Conservation (phyloP, 1,140 invertebrate genomes). For the Proctacanthus coquilletti region DNA sequence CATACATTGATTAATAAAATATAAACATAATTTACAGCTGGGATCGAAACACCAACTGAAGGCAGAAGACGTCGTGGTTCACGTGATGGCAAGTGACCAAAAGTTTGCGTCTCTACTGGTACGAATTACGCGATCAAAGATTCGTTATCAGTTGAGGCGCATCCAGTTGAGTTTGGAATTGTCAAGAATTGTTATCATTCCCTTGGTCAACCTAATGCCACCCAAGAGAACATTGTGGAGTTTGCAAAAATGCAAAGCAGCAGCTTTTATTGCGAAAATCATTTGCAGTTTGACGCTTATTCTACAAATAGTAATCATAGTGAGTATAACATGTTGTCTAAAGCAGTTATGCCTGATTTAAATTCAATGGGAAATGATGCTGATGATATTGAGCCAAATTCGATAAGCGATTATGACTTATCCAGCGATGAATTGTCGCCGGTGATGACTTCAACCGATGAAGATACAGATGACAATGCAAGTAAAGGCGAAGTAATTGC, state of each 20-base stretch:
- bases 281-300: too few relatives aligned
- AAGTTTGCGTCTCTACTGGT: not conserved
- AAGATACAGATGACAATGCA: not conserved
- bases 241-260: not conserved
- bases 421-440: not conserved
- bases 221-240: not conserved
- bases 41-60: not conserved
- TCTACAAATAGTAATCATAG: too few relatives aligned
- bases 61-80: slow-evolving; percentile 23
- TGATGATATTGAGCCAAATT: not conserved
- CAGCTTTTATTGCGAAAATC: not conserved
- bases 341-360: not conserved
- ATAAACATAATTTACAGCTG: not conserved
- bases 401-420: not conserved
- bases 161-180: not conserved
- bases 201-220: not conserved
- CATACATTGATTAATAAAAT: too few relatives aligned
- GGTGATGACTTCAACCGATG: not conserved
- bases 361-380: not conserved
- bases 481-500: not conserved
- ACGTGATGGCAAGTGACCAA: slow-evolving; percentile 37
- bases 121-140: not conserved
- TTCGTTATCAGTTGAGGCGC: not conserved
- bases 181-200: not conserved
- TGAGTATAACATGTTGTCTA: too few relatives aligned